Percentiles rank a stretch among this genome's conserved stretches.
phyloP scores from a whole-genome alignment of 2,888 invertebrate genomes.

The Antheraea assamensis region DNA sequence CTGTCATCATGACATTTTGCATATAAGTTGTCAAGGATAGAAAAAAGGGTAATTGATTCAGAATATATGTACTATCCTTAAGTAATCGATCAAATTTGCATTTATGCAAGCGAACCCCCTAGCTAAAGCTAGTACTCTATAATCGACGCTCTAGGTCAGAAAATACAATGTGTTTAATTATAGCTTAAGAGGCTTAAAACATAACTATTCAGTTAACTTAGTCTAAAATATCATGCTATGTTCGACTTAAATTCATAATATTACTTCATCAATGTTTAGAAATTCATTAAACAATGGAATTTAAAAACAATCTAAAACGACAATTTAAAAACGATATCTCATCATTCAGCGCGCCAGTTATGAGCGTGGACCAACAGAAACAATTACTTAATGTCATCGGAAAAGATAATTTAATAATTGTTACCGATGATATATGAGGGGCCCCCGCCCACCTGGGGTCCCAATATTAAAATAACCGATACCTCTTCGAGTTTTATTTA shows the following conservation, averaged over 20 bases:
- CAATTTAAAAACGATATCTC: conserved; percentile 68
- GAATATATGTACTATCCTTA: too few relatives aligned
- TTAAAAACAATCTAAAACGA: conserved; percentile 52
- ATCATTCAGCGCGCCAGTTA: conserved; percentile 62
- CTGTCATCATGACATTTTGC: too few relatives aligned
- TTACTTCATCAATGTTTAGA: neutral
- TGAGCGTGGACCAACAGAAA: conserved; percentile 62
- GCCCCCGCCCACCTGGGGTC: conserved; percentile 77
- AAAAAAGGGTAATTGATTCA: too few relatives aligned
- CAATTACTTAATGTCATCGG: conserved; percentile 82
- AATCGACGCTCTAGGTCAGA: neutral
- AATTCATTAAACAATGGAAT: conserved; percentile 50
- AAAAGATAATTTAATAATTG: conserved; percentile 82
- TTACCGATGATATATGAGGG: conserved; percentile 74
- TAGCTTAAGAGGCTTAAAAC: too few relatives aligned
- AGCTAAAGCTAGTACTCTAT: too few relatives aligned
- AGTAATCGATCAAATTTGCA: too few relatives aligned
- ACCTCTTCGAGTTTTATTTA: conserved; percentile 72
- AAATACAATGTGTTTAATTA: too few relatives aligned
- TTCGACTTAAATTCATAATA: neutral
- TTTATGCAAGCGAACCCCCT: too few relatives aligned
- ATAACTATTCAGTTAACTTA: too few relatives aligned
- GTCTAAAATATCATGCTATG: too few relatives aligned
- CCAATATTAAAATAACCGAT: conserved; percentile 75
- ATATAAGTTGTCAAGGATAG: too few relatives aligned